Evolutionary conservation across 2,888 invertebrate genomes (phyloP).

Genomic region (Campoplex capitator): DNA sequence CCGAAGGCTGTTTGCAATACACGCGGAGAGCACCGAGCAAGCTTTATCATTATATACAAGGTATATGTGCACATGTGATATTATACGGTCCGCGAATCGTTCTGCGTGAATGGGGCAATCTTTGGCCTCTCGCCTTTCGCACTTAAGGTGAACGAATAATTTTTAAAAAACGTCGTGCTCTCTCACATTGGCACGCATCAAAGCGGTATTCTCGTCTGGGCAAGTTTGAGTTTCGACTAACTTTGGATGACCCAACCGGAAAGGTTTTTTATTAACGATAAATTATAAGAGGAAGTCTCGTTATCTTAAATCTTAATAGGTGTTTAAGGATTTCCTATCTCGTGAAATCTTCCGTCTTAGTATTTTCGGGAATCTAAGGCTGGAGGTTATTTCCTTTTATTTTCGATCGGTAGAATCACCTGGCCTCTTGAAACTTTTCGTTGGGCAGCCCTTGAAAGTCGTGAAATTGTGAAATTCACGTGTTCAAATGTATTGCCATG

Average conservation of each 20-base stretch:
- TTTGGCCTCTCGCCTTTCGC: constrained; percentile 33
- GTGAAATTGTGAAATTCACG: neutral
- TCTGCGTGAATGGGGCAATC: constrained; percentile 44
- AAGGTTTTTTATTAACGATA: constrained; percentile 16
- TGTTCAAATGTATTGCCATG: constrained; percentile 2
- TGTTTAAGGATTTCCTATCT: constrained; percentile 37
- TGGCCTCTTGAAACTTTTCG: neutral
- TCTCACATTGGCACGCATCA: neutral
- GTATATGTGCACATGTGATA: constrained; percentile 61
- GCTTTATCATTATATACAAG: constrained; percentile 81
- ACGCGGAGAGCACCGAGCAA: constrained; percentile 73
- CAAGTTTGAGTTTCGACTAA: constrained; percentile 2
- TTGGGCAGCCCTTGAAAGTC: neutral
- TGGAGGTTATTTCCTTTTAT: neutral
- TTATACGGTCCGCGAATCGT: constrained; percentile 36
- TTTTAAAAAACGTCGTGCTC: neutral
- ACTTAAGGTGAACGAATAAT: constrained; percentile 19
- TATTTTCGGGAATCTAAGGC: constrained; percentile 13
- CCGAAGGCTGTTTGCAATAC: constrained; percentile 70
- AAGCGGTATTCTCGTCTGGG: neutral
- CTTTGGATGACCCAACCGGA: constrained; percentile 16
- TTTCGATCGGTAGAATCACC: constrained; percentile 10
- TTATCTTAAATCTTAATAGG: constrained; percentile 47
- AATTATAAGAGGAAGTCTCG: constrained; percentile 44
- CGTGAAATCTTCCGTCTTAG: constrained; percentile 18